A percentile compares a stretch with the other conserved stretches of the same genome.
These are phyloP conservation scores for Agriotes lineatus DNA, from an alignment of 2,888 invertebrate genomes.

Conservation along the genomic window DNA sequence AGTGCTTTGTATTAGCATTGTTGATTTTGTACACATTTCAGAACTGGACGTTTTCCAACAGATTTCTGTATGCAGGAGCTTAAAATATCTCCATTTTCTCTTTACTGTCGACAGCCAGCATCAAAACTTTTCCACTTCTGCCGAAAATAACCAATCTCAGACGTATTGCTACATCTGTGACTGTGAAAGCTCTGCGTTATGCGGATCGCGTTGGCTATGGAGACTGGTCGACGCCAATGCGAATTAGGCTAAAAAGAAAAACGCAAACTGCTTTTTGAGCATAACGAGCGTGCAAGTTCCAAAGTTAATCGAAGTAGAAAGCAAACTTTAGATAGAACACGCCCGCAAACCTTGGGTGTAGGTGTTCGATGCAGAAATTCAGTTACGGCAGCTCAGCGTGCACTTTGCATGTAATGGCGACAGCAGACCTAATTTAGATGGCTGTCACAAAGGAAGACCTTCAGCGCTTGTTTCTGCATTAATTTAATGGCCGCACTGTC, in stretches of 20 bases:
- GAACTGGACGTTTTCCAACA: neutral
- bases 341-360: too few relatives aligned
- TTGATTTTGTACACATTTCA: neutral
- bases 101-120: neutral
- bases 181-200: neutral
- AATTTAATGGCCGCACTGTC: too few relatives aligned
- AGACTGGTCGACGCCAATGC: slow-evolving; percentile 8
- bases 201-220: neutral
- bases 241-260: slow-evolving; percentile 13
- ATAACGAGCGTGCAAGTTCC: neutral
- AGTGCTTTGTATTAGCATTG: neutral
- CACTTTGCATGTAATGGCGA: too few relatives aligned
- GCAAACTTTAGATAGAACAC: too few relatives aligned
- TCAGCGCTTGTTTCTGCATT: too few relatives aligned
- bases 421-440: too few relatives aligned
- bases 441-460: too few relatives aligned
- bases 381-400: too few relatives aligned
- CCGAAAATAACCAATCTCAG: neutral
- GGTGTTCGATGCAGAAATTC: too few relatives aligned
- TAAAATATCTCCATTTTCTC: neutral
- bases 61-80: neutral
- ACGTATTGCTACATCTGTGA: slow-evolving; percentile 1
- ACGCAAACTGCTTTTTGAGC: neutral
- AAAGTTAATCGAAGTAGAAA: too few relatives aligned
- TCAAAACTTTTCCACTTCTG: neutral